Conservation (phyloP, 1,140 invertebrate species). For the Drosophila melanogaster region DNA sequence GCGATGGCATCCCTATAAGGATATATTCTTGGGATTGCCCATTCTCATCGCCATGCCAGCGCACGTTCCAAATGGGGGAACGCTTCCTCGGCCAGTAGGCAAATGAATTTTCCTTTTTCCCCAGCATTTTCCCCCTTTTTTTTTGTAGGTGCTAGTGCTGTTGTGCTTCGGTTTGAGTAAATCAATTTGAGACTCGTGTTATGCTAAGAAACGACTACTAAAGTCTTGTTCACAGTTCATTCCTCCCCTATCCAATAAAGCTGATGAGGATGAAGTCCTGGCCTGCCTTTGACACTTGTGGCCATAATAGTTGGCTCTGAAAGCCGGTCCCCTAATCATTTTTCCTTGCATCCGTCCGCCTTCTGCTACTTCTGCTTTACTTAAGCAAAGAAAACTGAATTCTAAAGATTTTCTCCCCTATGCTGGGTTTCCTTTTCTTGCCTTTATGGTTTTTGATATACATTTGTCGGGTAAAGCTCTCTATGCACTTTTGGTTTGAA, state of each 20-base stretch:
- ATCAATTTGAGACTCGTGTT: constrained; percentile 67
- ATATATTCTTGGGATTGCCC: constrained; percentile 46
- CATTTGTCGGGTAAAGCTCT: constrained; percentile 12
- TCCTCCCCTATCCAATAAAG: constrained; percentile 50
- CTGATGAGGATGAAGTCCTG: constrained; percentile 42
- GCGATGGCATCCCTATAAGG: constrained; percentile 38
- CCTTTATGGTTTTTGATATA: constrained; percentile 37
- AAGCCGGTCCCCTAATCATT: constrained; percentile 61
- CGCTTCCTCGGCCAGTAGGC: constrained; percentile 26
- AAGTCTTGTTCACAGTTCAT: constrained; percentile 74
- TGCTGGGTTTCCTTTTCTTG: constrained; percentile 39
- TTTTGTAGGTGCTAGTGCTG: constrained; percentile 20
- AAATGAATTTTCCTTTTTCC: constrained; percentile 49
- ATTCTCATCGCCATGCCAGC: constrained; percentile 41
- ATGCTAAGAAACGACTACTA: constrained; percentile 66
- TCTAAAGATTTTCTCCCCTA: constrained; percentile 69
- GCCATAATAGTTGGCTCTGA: constrained; percentile 66
- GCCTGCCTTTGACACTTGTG: constrained; percentile 74
- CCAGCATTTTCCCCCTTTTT: constrained; percentile 21
- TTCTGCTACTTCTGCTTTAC: constrained; percentile 45
- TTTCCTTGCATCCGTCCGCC: constrained; percentile 22
- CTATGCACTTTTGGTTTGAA: constrained; percentile 3
- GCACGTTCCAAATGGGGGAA: constrained; percentile 35
- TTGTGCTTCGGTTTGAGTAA: constrained; percentile 54
- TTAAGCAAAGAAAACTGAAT: constrained; percentile 50